Evolutionary conservation across 2,888 invertebrate species (phyloP), one percentile per base, ranked within the genome.

Genomic region (Bhutanitis thaidina): DNA sequence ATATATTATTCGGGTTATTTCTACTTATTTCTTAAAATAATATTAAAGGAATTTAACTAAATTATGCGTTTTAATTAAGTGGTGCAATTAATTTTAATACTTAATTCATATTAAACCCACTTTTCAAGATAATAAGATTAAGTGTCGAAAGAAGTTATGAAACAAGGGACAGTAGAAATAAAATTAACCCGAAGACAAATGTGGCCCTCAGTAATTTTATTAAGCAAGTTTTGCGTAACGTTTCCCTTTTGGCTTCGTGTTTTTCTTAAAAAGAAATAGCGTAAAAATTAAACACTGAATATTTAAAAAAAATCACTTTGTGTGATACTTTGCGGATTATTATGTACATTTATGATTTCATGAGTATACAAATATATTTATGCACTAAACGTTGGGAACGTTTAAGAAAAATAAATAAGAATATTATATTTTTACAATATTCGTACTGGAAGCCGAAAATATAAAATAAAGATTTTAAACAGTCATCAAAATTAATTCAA

Each of bases 181-280:
- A 64, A 59, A 67, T 57, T 59, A 69, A 63, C 55, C 62, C 53
- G 49, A 44, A 65, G 60, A 67, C 70, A 77, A 71, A 70, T 65
- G 62, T 63, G 56, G 54, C 59, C 53, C 62, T 43, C 38, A 57
- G 62, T 73, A 76, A 77, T 73, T 73, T 65, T 54, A 62, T 74
- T 77, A 65, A 45, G 52, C 35, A 76, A 77, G 64, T 74, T 73
- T 67, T 52, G 30, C 59, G 60, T 60, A 56, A 66, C 65, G 67
- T 63, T 67, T 62, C 43, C 52, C 34, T 38, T 46, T 45, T 49
- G 54, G 49, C 39, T 52, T 43, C 30, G 36, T 47, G 48, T 44
- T 41, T 12, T 13, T 34, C 29, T 39, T 39, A 27, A 43, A 43
- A 39, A 35, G 63, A 54, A 57, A 49, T 43, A 13, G 41, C 40